phyloP scores from a whole-genome alignment of 1,140 invertebrate genomes.

The Calliopsis andreniformis region DNA sequence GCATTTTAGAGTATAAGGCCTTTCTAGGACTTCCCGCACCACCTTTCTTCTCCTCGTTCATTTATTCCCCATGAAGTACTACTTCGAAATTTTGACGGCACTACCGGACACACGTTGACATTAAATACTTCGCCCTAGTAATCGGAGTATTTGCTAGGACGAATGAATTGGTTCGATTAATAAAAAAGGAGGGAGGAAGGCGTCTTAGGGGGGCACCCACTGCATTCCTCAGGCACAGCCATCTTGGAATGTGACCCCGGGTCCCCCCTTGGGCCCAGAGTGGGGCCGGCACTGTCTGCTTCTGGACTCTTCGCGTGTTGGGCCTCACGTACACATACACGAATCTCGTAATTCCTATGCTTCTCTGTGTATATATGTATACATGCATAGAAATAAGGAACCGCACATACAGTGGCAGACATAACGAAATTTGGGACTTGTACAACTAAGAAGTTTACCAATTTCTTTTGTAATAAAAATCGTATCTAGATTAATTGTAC shows the following conservation, averaged over 20 bases:
- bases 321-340: neutral
- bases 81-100: constrained; percentile 47
- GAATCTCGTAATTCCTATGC: neutral
- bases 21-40: constrained; percentile 44
- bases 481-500: too few relatives aligned
- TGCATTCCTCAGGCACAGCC: constrained; percentile 82
- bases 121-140: constrained; percentile 44
- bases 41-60: constrained; percentile 30
- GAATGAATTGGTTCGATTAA: constrained; percentile 77
- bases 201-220: constrained; percentile 79
- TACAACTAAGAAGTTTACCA: neutral
- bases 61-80: constrained; percentile 30
- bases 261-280: constrained; percentile 73
- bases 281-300: constrained; percentile 66
- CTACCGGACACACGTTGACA: constrained; percentile 40
- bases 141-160: constrained; percentile 68
- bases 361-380: neutral
- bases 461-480: neutral
- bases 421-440: neutral
- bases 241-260: constrained; percentile 83
- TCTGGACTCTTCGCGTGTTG: constrained; percentile 19
- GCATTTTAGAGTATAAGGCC: constrained; percentile 60
- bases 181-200: constrained; percentile 68
- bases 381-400: neutral
- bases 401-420: neutral